Base-by-base conservation (phyloP, 1,140 invertebrate species). In the Diachasma alloeum region DNA sequence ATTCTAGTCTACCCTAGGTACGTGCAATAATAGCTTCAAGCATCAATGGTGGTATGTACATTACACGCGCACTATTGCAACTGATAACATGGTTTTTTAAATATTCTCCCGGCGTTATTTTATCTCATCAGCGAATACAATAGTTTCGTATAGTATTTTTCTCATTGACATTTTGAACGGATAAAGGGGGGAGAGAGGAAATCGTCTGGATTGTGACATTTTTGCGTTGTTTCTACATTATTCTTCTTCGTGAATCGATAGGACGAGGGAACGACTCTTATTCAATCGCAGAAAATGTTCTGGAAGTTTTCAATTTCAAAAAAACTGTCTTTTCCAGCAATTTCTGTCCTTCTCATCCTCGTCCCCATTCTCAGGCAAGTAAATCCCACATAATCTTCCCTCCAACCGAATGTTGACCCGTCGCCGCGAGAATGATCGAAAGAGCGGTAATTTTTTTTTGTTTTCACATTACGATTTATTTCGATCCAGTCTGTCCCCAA, bases 21-120 rank as follows among this genome's bases (percentile, higher is more conserved):
- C 75, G 76, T 84, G 73, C 79, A 81, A 80, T 84, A 76, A 81
- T 81, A 81, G 79, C 79, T 76, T 83, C 77, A 86, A 86, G 83
- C 84, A 82, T 84, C 75, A 73, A 84, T 83, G 81, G 84, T 86
- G 81, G 82, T 86, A 86, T 85, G 79, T 86, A 86, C 83, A 86
- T 83, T 75, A 80, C 81, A 86, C 83, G 83, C 83, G 76, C 24
- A 59, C 78, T 80, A 53, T 48, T 78, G 79, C 75, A 48, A 46
- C 15, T 46, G 74, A 72, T 76, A 22, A 72, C 42, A 73, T 66
- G 69, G 22, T 56, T 56, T 56, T 56, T 56, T 56, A 0, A 56
- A 56, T 44, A 53, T 66, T 22, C 37, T 11, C 39, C 66, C 44
- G 4, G 31, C 11, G n/a, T 42, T 76, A 44, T 70, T 63, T 42